Evolutionary conservation across 2,797 vertebrate genomes (phyloP).

Genomic region (Phoxinus dragarum): DNA sequence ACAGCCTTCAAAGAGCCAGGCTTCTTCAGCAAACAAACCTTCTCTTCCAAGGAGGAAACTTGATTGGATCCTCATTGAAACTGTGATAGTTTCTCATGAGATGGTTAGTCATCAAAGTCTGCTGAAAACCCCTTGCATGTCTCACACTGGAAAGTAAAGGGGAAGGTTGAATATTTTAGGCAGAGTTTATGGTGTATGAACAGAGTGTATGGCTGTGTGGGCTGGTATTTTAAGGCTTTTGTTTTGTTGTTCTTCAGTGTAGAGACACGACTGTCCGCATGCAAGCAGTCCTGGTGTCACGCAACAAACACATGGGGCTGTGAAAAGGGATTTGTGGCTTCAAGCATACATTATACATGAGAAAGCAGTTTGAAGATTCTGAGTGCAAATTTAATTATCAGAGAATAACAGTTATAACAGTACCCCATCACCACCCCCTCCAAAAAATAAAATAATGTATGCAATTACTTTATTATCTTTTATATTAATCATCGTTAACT

Average conservation of each 20-base stretch:
- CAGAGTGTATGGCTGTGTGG: conserved; percentile 39
- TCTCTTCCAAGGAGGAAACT: conserved; percentile 20
- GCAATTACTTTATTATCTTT: too few relatives aligned
- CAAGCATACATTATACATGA: background rate
- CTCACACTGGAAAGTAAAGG: conserved; percentile 39
- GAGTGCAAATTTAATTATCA: too few relatives aligned
- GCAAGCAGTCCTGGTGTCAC: conserved; percentile 60
- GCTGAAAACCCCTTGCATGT: conserved; percentile 51
- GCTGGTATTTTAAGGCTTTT: conserved; percentile 47
- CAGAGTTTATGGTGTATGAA: conserved; percentile 54
- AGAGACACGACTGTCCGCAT: conserved; percentile 56
- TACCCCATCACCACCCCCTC: too few relatives aligned
- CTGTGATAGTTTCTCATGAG: background rate
- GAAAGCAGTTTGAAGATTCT: too few relatives aligned
- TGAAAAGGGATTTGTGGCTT: conserved; percentile 8
- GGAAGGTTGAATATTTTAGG: conserved; percentile 59
- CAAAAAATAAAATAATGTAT: too few relatives aligned
- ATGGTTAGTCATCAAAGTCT: conserved; percentile 36
- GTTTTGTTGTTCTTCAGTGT: conserved; percentile 50
- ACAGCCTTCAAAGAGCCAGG: conserved; percentile 36
- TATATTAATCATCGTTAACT: too few relatives aligned
- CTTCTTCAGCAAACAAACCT: conserved; percentile 42
- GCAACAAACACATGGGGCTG: conserved; percentile 52
- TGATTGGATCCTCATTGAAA: conserved; percentile 24
- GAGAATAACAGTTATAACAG: too few relatives aligned